phyloP scores from a whole-genome alignment of 2,113 vertebrate species.

The Heteronetta atricapilla region DNA sequence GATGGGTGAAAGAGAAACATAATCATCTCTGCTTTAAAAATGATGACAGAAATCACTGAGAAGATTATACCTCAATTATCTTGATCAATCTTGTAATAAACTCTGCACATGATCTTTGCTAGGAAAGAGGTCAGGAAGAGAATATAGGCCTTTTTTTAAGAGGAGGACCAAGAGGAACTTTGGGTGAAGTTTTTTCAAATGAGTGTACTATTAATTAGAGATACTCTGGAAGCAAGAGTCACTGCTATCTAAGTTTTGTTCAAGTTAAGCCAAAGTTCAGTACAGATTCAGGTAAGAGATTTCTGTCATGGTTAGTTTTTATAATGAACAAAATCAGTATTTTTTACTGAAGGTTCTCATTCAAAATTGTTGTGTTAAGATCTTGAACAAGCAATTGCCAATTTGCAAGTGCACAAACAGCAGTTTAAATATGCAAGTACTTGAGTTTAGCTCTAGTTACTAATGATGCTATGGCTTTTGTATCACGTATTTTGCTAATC shows the following conservation, averaged over 20 bases:
- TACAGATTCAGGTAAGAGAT: neutral
- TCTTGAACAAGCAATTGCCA: neutral
- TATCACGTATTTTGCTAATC: neutral
- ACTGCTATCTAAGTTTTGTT: neutral
- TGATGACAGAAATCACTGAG: conserved; percentile 40
- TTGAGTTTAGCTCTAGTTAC: neutral
- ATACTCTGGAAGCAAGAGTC: neutral
- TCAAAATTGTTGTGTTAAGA: neutral
- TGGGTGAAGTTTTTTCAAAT: neutral
- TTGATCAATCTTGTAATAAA: conserved; percentile 51
- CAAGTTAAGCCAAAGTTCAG: neutral
- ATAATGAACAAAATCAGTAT: neutral
- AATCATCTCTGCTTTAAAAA: conserved; percentile 32
- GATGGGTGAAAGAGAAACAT: conserved; percentile 46
- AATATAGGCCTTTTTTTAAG: neutral
- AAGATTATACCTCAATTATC: conserved; percentile 59
- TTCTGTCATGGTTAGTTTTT: neutral
- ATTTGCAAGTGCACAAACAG: neutral
- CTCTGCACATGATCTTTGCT: conserved; percentile 45
- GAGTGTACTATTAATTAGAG: neutral
- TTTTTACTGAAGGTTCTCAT: neutral
- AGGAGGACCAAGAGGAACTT: neutral
- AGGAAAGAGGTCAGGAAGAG: neutral
- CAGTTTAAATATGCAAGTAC: neutral
- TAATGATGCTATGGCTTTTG: neutral